Evolutionary conservation across 2,113 vertebrate genomes (phyloP).

Genomic region (Tricholaema leucomelas): DNA sequence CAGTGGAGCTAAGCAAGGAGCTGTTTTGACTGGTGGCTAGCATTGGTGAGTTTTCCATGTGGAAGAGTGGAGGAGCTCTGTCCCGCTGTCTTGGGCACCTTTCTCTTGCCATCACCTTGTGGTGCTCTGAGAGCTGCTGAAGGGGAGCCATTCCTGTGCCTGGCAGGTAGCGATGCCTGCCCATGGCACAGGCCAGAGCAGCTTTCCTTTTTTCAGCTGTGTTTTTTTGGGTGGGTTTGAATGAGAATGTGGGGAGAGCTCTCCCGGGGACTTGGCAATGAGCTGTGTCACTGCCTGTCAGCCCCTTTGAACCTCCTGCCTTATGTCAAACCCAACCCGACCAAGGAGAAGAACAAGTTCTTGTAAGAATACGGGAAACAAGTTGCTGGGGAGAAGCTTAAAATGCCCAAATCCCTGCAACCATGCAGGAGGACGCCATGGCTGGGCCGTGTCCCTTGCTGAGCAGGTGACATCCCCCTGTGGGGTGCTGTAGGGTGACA

Average conservation of each 20-base stretch:
- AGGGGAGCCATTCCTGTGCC: not conserved
- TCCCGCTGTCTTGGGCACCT: not conserved
- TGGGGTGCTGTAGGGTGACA: not conserved
- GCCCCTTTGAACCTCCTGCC: not conserved
- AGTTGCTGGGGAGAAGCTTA: not conserved
- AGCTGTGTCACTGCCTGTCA: not conserved
- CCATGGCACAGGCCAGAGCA: not conserved
- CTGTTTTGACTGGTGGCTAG: not conserved
- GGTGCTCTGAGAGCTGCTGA: not conserved
- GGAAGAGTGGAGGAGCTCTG: not conserved
- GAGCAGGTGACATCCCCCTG: fast-evolving
- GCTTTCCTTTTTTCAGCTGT: not conserved
- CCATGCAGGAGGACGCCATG: fast-evolving
- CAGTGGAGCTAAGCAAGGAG: not conserved
- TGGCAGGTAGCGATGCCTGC: not conserved
- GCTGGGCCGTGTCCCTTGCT: not conserved
- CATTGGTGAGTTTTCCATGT: not conserved
- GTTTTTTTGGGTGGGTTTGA: not conserved
- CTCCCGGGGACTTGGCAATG: not conserved
- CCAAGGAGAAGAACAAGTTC: constrained; percentile 17
- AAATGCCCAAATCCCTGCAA: not conserved
- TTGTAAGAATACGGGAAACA: not conserved
- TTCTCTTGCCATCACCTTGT: not conserved
- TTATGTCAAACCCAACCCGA: not conserved
- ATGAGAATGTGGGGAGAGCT: not conserved